Conservation (phyloP, 2,888 invertebrate genomes). For the Omphaloscelis lunosa region DNA sequence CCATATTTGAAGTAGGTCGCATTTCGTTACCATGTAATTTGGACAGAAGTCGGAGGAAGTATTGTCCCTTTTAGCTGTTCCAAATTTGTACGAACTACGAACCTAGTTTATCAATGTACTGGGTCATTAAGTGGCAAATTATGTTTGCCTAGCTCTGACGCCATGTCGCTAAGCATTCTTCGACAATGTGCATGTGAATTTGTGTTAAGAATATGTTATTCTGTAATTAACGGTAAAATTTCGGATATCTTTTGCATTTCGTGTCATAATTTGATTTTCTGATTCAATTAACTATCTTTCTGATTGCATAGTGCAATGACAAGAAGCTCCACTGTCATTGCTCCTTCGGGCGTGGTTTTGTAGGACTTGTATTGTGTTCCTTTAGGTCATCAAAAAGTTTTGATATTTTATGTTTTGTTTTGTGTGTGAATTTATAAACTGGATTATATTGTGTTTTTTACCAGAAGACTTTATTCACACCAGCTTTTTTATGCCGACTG, state of each 20-base stretch:
- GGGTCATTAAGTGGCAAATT: neutral
- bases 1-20: neutral
- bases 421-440: neutral
- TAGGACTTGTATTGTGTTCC: neutral
- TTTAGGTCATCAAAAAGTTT: neutral
- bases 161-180: neutral
- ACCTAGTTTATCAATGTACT: neutral
- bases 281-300: neutral
- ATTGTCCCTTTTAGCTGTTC: neutral
- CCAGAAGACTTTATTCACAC: neutral
- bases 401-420: neutral
- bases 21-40: slow-evolving; percentile 14
- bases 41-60: neutral
- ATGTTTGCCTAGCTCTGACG: too few species aligned
- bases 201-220: neutral
- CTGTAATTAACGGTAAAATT: neutral
- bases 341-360: neutral
- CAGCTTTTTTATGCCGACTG: neutral
- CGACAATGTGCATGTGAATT: neutral
- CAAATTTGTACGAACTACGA: neutral
- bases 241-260: neutral
- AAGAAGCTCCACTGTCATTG: neutral
- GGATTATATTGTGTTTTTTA: neutral
- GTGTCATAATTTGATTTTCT: slow-evolving; percentile 1
- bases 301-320: neutral